phyloP scores from a whole-genome alignment of 2,797 vertebrate species.

The Pseudochaenichthys georgianus region DNA sequence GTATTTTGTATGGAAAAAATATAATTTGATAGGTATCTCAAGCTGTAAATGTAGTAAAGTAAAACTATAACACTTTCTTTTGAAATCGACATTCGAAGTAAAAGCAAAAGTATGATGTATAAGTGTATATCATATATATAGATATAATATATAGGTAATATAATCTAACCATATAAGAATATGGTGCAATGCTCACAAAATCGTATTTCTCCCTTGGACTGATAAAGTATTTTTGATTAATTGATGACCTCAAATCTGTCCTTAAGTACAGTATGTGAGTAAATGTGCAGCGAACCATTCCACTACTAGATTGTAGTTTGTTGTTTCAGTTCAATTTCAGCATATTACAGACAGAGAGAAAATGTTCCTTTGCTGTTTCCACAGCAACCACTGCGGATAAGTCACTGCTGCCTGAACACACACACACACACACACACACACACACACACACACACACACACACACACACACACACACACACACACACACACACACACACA shows the following conservation, averaged over 20 bases:
- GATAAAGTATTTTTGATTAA: no score
- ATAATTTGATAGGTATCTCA: background rate
- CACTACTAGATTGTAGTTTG: background rate
- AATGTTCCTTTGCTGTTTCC: constrained; percentile 57
- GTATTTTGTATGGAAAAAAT: background rate
- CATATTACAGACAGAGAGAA: constrained; percentile 17
- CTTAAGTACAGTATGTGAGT: background rate
- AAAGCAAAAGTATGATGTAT: background rate
- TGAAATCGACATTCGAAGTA: background rate
- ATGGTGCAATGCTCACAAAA: no score
- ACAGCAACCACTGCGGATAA: constrained; percentile 61
- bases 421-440: constrained; percentile 15
- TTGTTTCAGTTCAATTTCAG: constrained; percentile 21
- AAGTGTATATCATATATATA: no score
- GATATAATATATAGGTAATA: no score
- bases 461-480: constrained; percentile 1
- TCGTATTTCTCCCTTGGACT: no score
- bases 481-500: constrained; percentile 20
- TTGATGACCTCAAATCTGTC: background rate
- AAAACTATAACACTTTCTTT: background rate
- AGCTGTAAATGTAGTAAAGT: background rate
- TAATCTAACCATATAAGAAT: no score
- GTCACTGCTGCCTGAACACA: constrained; percentile 15
- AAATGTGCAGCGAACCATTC: background rate
- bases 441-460: constrained; percentile 7